phyloP scores from a whole-genome alignment of 1,140 invertebrate species.

The Papilio glaucus region DNA sequence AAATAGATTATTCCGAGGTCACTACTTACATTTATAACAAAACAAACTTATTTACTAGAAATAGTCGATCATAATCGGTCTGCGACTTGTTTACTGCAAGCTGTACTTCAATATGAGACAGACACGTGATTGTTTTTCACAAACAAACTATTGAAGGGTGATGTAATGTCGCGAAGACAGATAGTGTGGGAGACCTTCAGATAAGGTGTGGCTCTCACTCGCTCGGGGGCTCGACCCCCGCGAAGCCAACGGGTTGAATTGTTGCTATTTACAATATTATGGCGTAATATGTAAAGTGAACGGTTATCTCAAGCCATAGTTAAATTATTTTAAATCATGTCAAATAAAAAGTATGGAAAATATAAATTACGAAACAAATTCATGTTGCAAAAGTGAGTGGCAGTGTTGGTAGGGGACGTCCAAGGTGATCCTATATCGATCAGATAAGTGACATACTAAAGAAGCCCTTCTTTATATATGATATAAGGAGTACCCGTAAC shows the following conservation, averaged over 20 bases:
- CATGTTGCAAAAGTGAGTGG: too few relatives aligned
- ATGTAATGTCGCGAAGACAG: not conserved
- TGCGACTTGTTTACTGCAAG: not conserved
- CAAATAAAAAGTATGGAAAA: too few relatives aligned
- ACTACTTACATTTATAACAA: not conserved
- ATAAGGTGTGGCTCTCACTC: not conserved
- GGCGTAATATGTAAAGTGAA: not conserved
- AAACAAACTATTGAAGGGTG: not conserved
- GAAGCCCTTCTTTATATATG: too few relatives aligned
- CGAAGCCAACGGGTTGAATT: too few relatives aligned
- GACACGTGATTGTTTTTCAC: not conserved
- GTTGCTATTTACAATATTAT: not conserved
- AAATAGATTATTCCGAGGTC: not conserved
- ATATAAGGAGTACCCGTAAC: too few relatives aligned
- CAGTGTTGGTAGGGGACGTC: too few relatives aligned
- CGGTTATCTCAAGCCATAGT: too few relatives aligned
- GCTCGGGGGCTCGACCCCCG: not conserved
- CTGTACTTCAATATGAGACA: not conserved
- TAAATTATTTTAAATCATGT: too few relatives aligned
- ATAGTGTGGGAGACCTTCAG: not conserved
- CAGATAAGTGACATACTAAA: too few relatives aligned
- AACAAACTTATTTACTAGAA: conserved; percentile 12
- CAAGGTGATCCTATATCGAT: too few relatives aligned
- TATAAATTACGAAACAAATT: too few relatives aligned
- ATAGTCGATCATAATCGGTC: not conserved